Evolutionary conservation across 1,140 invertebrate species (phyloP).

Genomic region (Ptiloglossa arizonensis): DNA sequence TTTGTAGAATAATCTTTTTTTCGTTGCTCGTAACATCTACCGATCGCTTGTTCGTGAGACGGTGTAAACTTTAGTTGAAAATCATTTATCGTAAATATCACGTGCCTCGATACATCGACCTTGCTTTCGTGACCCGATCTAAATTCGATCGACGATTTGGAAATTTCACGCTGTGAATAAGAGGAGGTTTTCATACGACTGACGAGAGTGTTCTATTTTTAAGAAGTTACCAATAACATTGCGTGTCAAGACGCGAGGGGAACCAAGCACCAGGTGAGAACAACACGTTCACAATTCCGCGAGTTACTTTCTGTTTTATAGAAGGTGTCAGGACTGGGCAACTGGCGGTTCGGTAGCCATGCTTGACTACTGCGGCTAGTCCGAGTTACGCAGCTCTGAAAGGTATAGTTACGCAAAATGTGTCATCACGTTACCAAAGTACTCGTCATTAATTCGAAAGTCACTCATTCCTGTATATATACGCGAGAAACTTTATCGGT

Average conservation of each 20-base stretch:
- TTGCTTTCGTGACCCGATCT: not conserved
- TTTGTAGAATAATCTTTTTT: not conserved
- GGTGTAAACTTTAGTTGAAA: not conserved
- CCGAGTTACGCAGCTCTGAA: no score
- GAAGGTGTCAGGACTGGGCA: no score
- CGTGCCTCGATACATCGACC: no score
- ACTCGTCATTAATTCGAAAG: conserved; percentile 41
- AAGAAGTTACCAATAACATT: conserved; percentile 27
- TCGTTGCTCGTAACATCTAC: not conserved
- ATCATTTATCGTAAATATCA: no score
- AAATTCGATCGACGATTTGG: not conserved
- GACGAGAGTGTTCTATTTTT: not conserved
- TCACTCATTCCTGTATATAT: conserved; percentile 60
- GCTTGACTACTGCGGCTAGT: no score
- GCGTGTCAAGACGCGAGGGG: not conserved
- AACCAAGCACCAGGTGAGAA: not conserved
- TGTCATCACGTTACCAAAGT: conserved; percentile 64
- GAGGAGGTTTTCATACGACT: not conserved
- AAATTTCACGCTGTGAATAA: not conserved
- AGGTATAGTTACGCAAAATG: conserved; percentile 10
- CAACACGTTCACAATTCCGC: not conserved
- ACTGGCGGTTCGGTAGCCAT: no score
- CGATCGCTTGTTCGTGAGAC: no score
- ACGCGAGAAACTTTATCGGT: conserved; percentile 22
- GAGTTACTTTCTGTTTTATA: conserved; percentile 13